Base-by-base conservation (phyloP, 2,113 vertebrate genomes). In the Dinomys branickii region DNA sequence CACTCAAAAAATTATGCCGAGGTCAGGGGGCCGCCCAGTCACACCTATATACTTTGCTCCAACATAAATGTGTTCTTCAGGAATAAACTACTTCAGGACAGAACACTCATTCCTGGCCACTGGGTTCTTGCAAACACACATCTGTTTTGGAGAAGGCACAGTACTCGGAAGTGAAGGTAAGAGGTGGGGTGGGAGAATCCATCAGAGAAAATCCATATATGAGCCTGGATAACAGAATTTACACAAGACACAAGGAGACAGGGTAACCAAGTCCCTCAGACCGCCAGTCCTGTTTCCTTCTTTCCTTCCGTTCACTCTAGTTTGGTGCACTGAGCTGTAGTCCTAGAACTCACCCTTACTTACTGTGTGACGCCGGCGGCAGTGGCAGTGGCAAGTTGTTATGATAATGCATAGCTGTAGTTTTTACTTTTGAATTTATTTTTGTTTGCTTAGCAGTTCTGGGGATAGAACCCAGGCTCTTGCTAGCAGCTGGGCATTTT, bases 311-410 rank as follows among this genome's bases (percentile, higher is more conserved):
- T 84, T 93, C n/a, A 85, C 91, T 91, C 54, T 56, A 47, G 41
- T 89, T 50, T 44, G 52, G 28, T 50, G 10, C 33, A 38, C 24
- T 93, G 19, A 86, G 38, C 67, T n/a, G 4, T 88, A 56, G 88
- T 54, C n/a, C 52, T 63, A 77, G 11, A 3, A 28, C 35, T 83
- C 59, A 38, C 89, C 69, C 78, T 22, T 11, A 7, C 35, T 91
- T 54, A 63, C 80, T 96, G 50, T 97, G 97, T 65, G 95, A 97
- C 95, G 65, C 19, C 90, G 50, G 2, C 1, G 0, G 82, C 5
- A 33, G 4, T 38, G 30, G 30, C 56, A 90, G 50, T 75, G 82
- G 91, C 96, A 92, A 97, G 81, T n/a, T 7, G 78, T 38, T 69
- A 50, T 56, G 63, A 61, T 54, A 24, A 11, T 77, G 82, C 63